Base-by-base conservation (phyloP, 2,888 invertebrate species). In the Beris chalybata region DNA sequence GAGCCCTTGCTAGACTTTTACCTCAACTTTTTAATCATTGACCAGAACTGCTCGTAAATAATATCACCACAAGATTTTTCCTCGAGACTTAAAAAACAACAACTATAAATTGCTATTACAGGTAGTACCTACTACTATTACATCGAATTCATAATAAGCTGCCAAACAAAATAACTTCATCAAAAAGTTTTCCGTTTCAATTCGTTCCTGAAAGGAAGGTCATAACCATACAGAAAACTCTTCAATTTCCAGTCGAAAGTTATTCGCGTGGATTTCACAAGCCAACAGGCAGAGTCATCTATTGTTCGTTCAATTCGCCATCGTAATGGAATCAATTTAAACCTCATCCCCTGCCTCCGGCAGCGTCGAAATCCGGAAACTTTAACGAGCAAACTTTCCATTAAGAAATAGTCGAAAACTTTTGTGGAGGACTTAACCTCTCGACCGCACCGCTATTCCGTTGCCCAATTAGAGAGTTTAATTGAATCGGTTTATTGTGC, bases 301-400 rank as follows among this genome's bases (percentile, higher is more conserved):
- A 57, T 44, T 15, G 45, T 44, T 22, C 45, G 45, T 57, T 57
- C 45, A 45, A 9, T 57, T 56, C 43, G 12, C 44, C 43, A n/a
- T 22, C n/a, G 22, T 15, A 38, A 44, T 44, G 22, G 29, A 57
- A 57, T 45, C 38, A 45, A 57, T 57, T 57, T n/a, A 22, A 43
- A 57, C 5, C 12, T 30, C n/a, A 30, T 48, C 32, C 47, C 50
- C 15, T 7, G n/a, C 15, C 59, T 59, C 50, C 38, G 48, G n/a
- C 29, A 38, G 38, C n/a, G 15, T 15, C 22, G 6, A 52, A 61
- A 61, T 50, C 43, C 9, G 61, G 50, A 38, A 61, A 61, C 52
- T 61, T 61, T 61, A 61, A 61, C 52, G 61, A 61, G 32, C 32
- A 38, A 50, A 61, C 50, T 61, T 61, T 61, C 50, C 22, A 38